Evolutionary conservation across 2,113 vertebrate species (phyloP), one percentile per base, ranked within the genome.

Genomic region (Scomber scombrus): DNA sequence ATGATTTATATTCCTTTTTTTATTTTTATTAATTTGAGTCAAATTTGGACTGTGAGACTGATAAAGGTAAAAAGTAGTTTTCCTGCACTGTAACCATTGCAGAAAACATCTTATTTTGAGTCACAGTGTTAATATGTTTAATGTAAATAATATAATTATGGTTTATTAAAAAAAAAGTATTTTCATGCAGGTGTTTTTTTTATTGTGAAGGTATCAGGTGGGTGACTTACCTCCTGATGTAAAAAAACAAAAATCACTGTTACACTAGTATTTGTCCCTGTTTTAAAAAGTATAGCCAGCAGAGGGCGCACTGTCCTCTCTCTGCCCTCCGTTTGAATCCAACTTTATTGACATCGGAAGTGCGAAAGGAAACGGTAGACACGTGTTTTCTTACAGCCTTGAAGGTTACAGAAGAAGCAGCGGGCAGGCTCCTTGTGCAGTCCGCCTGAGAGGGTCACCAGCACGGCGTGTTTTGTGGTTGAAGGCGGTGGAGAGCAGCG

Each of bases 321-420:
- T 2, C 10, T 1, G 3, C 0, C 2, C 14, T 2, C 13, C 0
- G 3, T 73, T 88, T 90, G 47, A 90, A 90, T 80, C 12, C 7
- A 92, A 85, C 91, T 93, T 92, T 93, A 93, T 93, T 94, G 85
- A 81, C 61, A 93, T 2, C 89, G 89, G 91, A 93, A 87, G 70
- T 72, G 6, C 1, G 0, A 3, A 15, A 15, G 80, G 75, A 82
- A 86, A 16, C 40, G 0, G 19, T 5, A 9, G 85, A 56, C 93
- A 92, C 88, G 93, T 94, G 94, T 78, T 50, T 81, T 71, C 31
- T 34, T n/a, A 61, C 58, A 54, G 84, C 16, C 51, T 65, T 94
- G 93, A 95, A 95, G 94, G 94, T 94, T 94, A 95, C 51, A 49
- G 66, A 54, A 83, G 85, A 69, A 75, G 69, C 46, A 11, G 23